Evolutionary conservation across 2,797 vertebrate genomes (phyloP), one percentile per base, ranked within the genome.

Genomic region (Sebastolobus altivelis): DNA sequence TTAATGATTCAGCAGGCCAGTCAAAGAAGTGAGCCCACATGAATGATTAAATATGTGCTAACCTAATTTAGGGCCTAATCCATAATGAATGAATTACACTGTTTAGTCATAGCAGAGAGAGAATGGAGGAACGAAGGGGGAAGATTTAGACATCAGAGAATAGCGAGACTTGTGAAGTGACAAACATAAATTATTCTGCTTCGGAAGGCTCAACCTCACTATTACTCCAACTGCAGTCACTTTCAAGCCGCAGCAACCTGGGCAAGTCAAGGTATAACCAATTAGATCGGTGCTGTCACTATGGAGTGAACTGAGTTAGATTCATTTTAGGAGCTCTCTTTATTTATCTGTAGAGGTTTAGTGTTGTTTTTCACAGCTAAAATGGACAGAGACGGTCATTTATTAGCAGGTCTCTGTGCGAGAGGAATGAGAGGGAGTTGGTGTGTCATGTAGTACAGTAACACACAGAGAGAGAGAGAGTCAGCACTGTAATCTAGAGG

Each of bases 21-120:
- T 87, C 84, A 82, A 90, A 92, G 86, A 87, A 90, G 88, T 85
- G 88, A 88, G 90, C 80, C 89, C 83, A 84, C 89, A 94, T 93
- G 74, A 94, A 94, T 94, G 83, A 93, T 94, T 94, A 66, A 94
- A 90, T 88, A 93, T 88, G 85, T 82, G 56, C 90, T 89, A 91
- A 90, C 91, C 93, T 90, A 94, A 92, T 94, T 94, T 91, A 85
- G 86, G 72, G 77, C 77, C 72, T 75, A 72, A 90, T 93, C 83
- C 88, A 93, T 93, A 82, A 91, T 93, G 75, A 84, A 93, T 94
- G 88, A 92, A 91, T 89, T 83, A 87, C 83, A 82, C 74, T 91
- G 71, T 88, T 88, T 89, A 88, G 85, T 86, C 60, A 74, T 70
- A 81, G 80, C 79, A 80, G 68, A 69, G 46, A 60, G 56, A 80